A percentile compares a stretch with the other conserved stretches of the same genome.
Evolutionary conservation across 64 coral and sea anemone species (phyloP).

Genomic region (Porites australiensis): DNA sequence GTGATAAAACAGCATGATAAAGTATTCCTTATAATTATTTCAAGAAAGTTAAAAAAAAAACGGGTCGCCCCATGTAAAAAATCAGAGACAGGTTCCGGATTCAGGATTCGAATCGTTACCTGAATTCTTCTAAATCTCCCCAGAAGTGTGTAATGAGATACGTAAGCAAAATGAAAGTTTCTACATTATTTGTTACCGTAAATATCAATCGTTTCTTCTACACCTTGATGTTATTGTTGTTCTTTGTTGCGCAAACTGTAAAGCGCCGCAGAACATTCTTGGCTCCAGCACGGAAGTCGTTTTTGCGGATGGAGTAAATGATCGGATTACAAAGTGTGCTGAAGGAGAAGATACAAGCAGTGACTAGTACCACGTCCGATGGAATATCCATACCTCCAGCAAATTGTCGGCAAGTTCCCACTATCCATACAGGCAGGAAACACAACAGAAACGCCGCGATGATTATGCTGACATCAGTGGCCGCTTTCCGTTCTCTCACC

Average conservation of each 20-base stretch:
- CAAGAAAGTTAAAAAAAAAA: too few species aligned
- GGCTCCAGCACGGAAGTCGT: background rate
- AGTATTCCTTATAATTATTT: too few species aligned
- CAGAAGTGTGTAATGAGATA: too few species aligned
- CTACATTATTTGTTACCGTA: too few species aligned
- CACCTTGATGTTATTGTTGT: background rate
- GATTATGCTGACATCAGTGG: background rate
- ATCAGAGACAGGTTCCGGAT: too few species aligned
- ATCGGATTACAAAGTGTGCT: background rate
- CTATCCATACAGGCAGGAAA: background rate
- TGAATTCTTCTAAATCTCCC: too few species aligned
- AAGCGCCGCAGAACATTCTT: background rate
- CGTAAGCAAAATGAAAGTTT: too few species aligned
- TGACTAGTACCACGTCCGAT: background rate
- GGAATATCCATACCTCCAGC: background rate
- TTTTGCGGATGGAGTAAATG: slow-evolving; percentile 8
- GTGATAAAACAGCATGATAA: too few species aligned
- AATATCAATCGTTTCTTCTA: too few species aligned
- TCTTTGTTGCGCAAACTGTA: background rate
- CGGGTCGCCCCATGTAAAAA: too few species aligned
- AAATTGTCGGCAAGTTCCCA: background rate
- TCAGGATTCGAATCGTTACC: too few species aligned
- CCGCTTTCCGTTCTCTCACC: background rate
- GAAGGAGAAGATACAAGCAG: background rate
- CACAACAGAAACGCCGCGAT: background rate